A percentile compares a stretch with the other conserved stretches of the same genome.
These are phyloP conservation scores for Polydrusus cervinus DNA, from an alignment of 2,888 invertebrate genomes.

Conservation along the genomic window DNA sequence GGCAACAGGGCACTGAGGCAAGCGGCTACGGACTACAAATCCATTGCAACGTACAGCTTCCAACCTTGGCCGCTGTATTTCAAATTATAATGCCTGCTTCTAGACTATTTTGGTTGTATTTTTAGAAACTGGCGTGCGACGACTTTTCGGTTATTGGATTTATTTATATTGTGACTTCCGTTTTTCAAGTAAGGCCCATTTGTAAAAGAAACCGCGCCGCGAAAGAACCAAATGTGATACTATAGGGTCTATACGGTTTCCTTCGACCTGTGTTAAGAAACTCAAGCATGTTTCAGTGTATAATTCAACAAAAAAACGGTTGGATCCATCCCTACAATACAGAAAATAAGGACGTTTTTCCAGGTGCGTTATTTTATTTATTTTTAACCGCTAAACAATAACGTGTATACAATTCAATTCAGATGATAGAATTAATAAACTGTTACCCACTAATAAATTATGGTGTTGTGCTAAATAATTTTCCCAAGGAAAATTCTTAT, in stretches of 20 bases:
- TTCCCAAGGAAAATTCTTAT: constrained; percentile 27
- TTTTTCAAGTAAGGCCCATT: constrained; percentile 54
- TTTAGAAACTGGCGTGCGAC: constrained; percentile 49
- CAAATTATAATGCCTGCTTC: constrained; percentile 49
- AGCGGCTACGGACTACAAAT: constrained; percentile 44
- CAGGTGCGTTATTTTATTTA: constrained; percentile 75
- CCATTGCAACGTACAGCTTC: constrained; percentile 53
- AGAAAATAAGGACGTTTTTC: constrained; percentile 82
- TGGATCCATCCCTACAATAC: constrained; percentile 83
- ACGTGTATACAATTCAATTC: background rate
- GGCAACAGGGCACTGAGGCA: constrained; percentile 43
- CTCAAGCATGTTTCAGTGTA: constrained; percentile 84
- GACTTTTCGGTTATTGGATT: constrained; percentile 52
- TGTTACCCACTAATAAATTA: constrained; percentile 24
- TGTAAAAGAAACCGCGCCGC: constrained; percentile 37
- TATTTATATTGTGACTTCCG: constrained; percentile 63
- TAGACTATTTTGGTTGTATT: constrained; percentile 52
- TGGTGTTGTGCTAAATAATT: constrained; percentile 25
- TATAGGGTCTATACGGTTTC: constrained; percentile 30
- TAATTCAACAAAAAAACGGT: constrained; percentile 85
- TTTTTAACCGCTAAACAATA: constrained; percentile 26
- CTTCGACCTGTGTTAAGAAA: constrained; percentile 46
- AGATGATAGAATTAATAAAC: constrained; percentile 23
- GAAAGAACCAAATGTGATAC: constrained; percentile 45
- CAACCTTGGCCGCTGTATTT: constrained; percentile 55